These are phyloP conservation scores for Turritopsis dohrnii DNA, from an alignment of 30 jellyfish, hydroid and myxozoan genomes.

Conservation along the genomic window DNA sequence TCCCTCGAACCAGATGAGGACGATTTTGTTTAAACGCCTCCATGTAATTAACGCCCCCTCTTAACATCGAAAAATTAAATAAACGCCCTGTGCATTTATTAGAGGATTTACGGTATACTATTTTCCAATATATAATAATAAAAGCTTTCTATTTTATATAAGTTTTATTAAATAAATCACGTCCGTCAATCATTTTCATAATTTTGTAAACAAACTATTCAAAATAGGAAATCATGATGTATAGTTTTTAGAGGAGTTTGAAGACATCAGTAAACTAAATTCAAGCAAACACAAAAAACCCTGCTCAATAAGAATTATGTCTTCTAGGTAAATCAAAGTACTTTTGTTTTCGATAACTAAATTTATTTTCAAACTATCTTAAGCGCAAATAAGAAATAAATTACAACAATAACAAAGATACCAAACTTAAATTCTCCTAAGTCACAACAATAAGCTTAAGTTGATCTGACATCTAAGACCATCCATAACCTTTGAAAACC, in stretches of 20 bases:
- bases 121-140: no score
- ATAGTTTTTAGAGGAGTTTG: not conserved
- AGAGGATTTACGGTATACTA: no score
- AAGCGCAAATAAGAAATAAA: not conserved
- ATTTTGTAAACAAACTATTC: constrained; percentile 21
- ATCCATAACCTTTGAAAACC: constrained; percentile 19
- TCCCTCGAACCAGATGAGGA: no score
- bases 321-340: not conserved
- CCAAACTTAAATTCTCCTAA: constrained; percentile 17
- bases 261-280: not conserved
- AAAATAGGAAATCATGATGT: not conserved
- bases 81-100: no score
- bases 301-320: not conserved
- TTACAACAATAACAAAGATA: not conserved
- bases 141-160: not conserved
- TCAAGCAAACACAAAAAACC: not conserved
- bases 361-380: not conserved
- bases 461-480: constrained; percentile 22
- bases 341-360: not conserved
- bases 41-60: no score
- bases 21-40: no score
- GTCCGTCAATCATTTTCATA: constrained; percentile 15
- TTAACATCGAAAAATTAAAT: no score
- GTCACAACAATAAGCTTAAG: constrained; percentile 11
- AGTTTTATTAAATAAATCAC: not conserved